Evolutionary conservation across 2,113 vertebrate species (phyloP), one percentile per base, ranked within the genome.

Genomic region (Poeciliopsis prolifica): DNA sequence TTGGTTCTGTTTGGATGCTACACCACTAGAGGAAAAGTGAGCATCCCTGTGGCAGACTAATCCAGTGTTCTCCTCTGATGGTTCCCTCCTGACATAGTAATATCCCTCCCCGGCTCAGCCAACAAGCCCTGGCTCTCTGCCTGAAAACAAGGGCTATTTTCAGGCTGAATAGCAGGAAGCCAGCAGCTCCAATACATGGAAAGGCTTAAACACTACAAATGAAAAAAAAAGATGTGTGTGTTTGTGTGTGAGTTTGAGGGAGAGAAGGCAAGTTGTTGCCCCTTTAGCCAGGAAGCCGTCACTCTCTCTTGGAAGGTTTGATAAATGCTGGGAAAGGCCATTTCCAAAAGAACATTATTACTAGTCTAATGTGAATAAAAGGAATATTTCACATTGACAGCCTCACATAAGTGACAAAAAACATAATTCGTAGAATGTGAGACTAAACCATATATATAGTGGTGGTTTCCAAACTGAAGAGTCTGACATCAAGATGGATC

Each of bases 81-180:
- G 81, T 77, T 89, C 89, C 87, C 89, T 92, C 87, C 88, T 85
- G 88, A 88, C 91, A 79, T 78, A 67, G 86, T 88, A 87, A 86
- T 91, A 91, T 92, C 87, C 92, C 87, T 92, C 87, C 86, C 75
- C 79, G 77, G 83, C 87, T 91, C 90, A 85, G 90, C 88, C 92
- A 95, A 95, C 91, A 93, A 95, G 95, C 83, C 89, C 93, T 92
- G 93, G 95, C 93, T 95, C 94, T 83, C 75, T 76, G 94, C 94
- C 95, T 91, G 94, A 94, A 95, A 95, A 94, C 92, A 81, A 89
- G 87, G 86, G 94, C 95, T 98, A 97, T 97, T 98, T 98, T 95
- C 95, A 96, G 94, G 88, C 79, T 95, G 94, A 96, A 96, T 95
- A 93, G 93, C 92, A 95, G 96, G 95, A 96, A 96, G 93, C 95